Percentiles rank a stretch among this genome's conserved stretches.
phyloP scores from a whole-genome alignment of 2,113 vertebrate species.

The Scomber japonicus region DNA sequence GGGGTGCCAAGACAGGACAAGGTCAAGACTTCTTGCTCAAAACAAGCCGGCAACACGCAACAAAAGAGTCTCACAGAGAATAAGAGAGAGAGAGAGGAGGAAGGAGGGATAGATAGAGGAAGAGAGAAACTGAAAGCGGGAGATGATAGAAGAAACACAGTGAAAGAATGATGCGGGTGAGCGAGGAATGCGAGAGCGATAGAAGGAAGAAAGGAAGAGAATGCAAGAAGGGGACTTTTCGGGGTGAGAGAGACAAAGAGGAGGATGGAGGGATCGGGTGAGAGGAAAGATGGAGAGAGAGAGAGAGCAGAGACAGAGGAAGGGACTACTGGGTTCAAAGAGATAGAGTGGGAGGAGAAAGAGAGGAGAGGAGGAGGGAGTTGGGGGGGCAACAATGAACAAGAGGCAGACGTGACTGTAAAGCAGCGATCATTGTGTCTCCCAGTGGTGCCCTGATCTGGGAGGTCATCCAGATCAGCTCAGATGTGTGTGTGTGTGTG shows the following conservation, averaged over 20 bases:
- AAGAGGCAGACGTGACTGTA: slow-evolving; percentile 43
- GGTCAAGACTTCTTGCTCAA: slow-evolving; percentile 66
- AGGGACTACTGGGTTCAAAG: slow-evolving; percentile 3
- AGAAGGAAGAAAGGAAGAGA: not conserved
- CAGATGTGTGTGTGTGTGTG: not conserved
- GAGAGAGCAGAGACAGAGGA: not conserved
- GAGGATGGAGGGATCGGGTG: not conserved
- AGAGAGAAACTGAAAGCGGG: slow-evolving; percentile 2
- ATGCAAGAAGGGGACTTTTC: slow-evolving; percentile 1
- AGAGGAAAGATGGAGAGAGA: slow-evolving; percentile 9
- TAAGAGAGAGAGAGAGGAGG: not conserved
- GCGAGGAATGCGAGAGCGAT: slow-evolving; percentile 21
- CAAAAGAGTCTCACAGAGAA: slow-evolving; percentile 53
- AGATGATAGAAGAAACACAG: slow-evolving; percentile 4
- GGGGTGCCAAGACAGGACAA: slow-evolving; percentile 62
- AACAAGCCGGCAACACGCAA: slow-evolving; percentile 47
- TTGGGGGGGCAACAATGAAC: slow-evolving; percentile 56
- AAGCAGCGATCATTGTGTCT: slow-evolving; percentile 52
- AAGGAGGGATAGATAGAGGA: not conserved
- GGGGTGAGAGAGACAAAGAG: not conserved
- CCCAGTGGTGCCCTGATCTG: slow-evolving; percentile 41
- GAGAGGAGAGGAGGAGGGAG: not conserved
- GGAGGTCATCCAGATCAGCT: slow-evolving; percentile 45
- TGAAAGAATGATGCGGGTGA: slow-evolving; percentile 43
- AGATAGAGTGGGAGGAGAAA: slow-evolving; percentile 5